Conservation (phyloP, 2,113 vertebrate species). For the Hippocampus zosterae region DNA sequence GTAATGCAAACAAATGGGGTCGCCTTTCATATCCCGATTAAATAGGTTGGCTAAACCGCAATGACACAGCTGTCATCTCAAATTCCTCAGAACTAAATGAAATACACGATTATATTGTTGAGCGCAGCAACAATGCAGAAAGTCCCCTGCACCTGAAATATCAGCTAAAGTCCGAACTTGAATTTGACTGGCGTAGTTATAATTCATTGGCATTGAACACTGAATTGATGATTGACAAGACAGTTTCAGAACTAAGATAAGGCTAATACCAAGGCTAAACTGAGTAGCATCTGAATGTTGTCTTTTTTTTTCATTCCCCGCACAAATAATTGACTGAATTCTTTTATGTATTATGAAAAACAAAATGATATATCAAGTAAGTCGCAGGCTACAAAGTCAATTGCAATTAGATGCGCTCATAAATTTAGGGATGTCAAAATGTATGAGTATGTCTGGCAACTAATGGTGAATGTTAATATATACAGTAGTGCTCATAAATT, state of each 20-base stretch:
- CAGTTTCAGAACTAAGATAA: background rate
- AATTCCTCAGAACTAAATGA: background rate
- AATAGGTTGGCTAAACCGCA: background rate
- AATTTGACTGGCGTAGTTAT: background rate
- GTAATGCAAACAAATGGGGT: background rate
- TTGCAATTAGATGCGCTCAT: too few relatives aligned
- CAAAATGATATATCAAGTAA: background rate
- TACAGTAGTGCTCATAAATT: too few relatives aligned
- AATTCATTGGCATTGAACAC: background rate
- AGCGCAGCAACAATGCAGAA: background rate
- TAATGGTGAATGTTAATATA: too few relatives aligned
- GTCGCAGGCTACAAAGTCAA: background rate
- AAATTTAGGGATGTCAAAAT: too few relatives aligned
- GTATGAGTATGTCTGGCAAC: too few relatives aligned
- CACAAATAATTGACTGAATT: too few relatives aligned
- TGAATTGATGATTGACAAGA: background rate
- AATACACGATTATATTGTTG: background rate
- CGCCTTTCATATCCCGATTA: background rate
- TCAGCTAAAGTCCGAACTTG: too few relatives aligned
- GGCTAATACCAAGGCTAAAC: too few relatives aligned
- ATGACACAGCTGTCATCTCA: background rate
- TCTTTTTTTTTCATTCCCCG: too few relatives aligned
- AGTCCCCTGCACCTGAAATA: background rate
- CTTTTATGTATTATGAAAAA: too few relatives aligned
- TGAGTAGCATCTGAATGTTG: background rate